These are phyloP conservation scores for Hirtodrosophila alboralis DNA, from an alignment of 2,888 invertebrate species.

Conservation along the genomic window DNA sequence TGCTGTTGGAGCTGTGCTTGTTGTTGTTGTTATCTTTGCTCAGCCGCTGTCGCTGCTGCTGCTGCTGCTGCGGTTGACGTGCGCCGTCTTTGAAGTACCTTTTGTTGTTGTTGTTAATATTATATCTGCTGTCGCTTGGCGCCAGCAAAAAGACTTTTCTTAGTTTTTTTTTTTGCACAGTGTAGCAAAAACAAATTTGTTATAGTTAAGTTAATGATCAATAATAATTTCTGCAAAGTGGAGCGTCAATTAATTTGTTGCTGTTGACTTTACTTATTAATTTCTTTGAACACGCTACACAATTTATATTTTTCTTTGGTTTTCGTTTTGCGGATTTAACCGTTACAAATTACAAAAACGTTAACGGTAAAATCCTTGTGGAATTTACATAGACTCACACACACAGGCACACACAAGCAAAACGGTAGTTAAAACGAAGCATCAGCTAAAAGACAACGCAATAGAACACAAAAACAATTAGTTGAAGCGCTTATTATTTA, in stretches of 20 bases:
- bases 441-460: neutral
- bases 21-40: conserved; percentile 18
- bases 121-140: conserved; percentile 15
- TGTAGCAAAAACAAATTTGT: conserved; percentile 18
- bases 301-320: conserved; percentile 17
- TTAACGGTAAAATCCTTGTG: conserved; percentile 53
- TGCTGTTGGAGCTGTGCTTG: conserved; percentile 26
- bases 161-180: conserved; percentile 10
- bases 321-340: conserved; percentile 26
- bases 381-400: conserved; percentile 12
- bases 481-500: conserved; percentile 2
- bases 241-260: conserved; percentile 17
- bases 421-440: conserved; percentile 1
- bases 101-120: conserved; percentile 12
- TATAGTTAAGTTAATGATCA: conserved; percentile 50
- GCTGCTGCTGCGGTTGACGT: conserved; percentile 30
- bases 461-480: neutral
- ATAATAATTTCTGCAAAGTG: conserved; percentile 35
- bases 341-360: too few species aligned
- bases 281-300: conserved; percentile 23
- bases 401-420: conserved; percentile 15
- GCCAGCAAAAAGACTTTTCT: conserved; percentile 31
- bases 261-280: conserved; percentile 29
- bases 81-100: conserved; percentile 29
- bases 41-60: conserved; percentile 10